Base-by-base conservation (phyloP, 2,113 vertebrate genomes). In the Carollia perspicillata region DNA sequence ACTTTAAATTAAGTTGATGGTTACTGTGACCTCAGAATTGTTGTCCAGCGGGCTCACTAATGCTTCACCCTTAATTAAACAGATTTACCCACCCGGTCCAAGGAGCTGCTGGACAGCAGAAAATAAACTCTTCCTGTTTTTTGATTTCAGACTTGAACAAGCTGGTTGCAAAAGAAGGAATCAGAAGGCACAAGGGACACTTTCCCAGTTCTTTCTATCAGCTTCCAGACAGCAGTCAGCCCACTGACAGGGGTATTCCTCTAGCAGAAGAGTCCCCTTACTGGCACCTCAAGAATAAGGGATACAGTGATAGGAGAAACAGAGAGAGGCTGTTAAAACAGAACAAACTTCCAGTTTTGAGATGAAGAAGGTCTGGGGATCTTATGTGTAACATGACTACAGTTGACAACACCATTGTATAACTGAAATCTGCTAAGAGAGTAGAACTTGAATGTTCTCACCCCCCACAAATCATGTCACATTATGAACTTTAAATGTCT, bases 51-150 rank as follows among this genome's bases (percentile, higher is more conserved):
- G 13, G 33, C 35, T 55, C 35, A n/a, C 30, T 66, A 71, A 79
- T 47, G 37, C 11, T 47, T 77, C 16, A 47, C 4, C 26, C 49
- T 60, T 60, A 60, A 60, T 66, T 44, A 89, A 51, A 42, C 40
- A n/a, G 58, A 71, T 60, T 84, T 78, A 23, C 23, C 35, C 30
- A 78, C 40, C 71, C 37, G 37, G 30, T 84, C 44, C 71, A 40
- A 49, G 23, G 17, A 18, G 9, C 42, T 49, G 60, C 35, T 79
- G 23, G 63, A 78, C 53, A 85, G 18, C 8, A 79, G 35, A 93
- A 93, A 78, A 94, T 23, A 79, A 51, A 93, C 23, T 71, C 42
- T 93, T 84, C n/a, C 60, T 90, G 18, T 8, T 90, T 65, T 89
- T 78, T 85, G 23, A 10, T 63, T 44, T 71, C 71, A 93, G 35